Base-by-base conservation (phyloP, 2,113 vertebrate genomes). In the Bos indicus region DNA sequence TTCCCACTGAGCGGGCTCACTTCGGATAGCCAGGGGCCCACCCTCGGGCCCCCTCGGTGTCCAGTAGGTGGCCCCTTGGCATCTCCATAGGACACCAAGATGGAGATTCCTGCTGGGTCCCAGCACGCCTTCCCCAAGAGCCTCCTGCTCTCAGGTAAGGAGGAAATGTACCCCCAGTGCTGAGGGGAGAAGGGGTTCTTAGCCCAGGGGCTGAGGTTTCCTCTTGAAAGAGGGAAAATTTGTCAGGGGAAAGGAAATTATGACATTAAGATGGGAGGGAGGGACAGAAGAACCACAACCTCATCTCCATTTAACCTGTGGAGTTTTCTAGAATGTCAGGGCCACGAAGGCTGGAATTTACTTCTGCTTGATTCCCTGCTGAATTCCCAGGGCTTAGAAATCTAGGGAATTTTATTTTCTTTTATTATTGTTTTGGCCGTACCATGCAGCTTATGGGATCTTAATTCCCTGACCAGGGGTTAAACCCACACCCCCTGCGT, bases 121-220 rank as follows among this genome's bases (percentile, higher is more conserved):
- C 82, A 2, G 26, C 28, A 92, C 85, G 4, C 23, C 80, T 86
- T 93, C 93, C 62, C 88, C 13, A 81, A 81, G 57, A 28, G 57
- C 5, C 59, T 97, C 43, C 57, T 96, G 64, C 85, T 98, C 46
- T 85, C 94, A 88, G 97, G 97, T 98, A 97, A 97, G 97, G 26
- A 82, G 74, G 33, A 57, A n/a, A 46, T 1, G 1, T 2, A 7
- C 12, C 28, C 11, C 7, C 23, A 25, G 19, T 40, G 40, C 84
- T 11, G 5, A 43, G 7, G 21, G 52, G 12, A 51, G 28, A 48
- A 78, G 67, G 28, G 11, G 7, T 46, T 6, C 82, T 56, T 9
- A 26, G 21, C 43, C 88, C 33, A 5, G 67, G 36, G 48, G 2
- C 13, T 36, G 64, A 57, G 21, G 6, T 26, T 62, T 78, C 36